Evolutionary conservation across 1,140 invertebrate species (phyloP).

Genomic region (Holotrichia oblita): DNA sequence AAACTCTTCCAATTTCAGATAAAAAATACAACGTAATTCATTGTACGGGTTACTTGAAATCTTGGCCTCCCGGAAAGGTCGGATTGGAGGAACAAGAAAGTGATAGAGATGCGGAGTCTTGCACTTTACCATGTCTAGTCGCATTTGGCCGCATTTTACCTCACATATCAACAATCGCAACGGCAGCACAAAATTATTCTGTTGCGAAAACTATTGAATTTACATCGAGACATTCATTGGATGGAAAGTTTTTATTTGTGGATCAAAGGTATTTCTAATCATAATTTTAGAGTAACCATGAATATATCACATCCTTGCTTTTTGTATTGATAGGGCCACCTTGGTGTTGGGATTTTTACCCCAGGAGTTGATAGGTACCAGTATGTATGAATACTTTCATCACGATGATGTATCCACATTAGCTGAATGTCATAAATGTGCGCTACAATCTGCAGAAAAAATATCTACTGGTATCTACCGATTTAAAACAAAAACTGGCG

Average conservation of each 20-base stretch:
- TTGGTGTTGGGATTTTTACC: slow-evolving; percentile 89
- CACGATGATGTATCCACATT: slow-evolving; percentile 83
- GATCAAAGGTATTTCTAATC: slow-evolving; percentile 80
- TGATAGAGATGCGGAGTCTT: slow-evolving; percentile 76
- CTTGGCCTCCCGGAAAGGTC: slow-evolving; percentile 86
- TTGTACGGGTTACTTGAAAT: slow-evolving; percentile 92
- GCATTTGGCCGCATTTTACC: slow-evolving; percentile 80
- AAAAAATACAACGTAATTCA: slow-evolving; percentile 84
- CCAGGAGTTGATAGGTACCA: slow-evolving; percentile 91
- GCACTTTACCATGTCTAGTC: slow-evolving; percentile 86
- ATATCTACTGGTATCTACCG: slow-evolving; percentile 78
- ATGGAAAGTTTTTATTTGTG: slow-evolving; percentile 98
- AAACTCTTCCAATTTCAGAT: slow-evolving; percentile 64
- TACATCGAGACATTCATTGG: slow-evolving; percentile 89
- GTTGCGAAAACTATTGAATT: slow-evolving; percentile 72
- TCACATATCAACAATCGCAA: slow-evolving; percentile 62
- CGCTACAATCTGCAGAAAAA: slow-evolving; percentile 72
- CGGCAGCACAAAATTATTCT: slow-evolving; percentile 53
- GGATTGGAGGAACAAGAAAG: slow-evolving; percentile 70
- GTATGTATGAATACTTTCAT: slow-evolving; percentile 93
- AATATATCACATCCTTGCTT: no score
- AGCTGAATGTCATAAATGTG: slow-evolving; percentile 85
- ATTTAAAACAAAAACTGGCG: slow-evolving; percentile 81
- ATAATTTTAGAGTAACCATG: no score
- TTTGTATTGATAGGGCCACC: slow-evolving; percentile 84